These are phyloP conservation scores for Myiotriccus ornatus DNA, from an alignment of 2,797 vertebrate species.

Conservation along the genomic window DNA sequence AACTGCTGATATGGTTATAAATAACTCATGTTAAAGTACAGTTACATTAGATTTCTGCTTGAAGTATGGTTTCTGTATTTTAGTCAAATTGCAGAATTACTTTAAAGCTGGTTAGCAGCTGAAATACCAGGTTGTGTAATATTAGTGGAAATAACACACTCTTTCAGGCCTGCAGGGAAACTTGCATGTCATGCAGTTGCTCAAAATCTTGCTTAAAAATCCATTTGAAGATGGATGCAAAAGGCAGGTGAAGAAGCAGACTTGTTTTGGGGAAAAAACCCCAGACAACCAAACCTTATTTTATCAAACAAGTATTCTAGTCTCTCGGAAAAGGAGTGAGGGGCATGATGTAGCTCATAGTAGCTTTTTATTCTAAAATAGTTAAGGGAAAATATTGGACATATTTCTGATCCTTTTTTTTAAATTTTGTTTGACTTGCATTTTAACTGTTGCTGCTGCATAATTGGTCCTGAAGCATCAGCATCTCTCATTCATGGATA, in stretches of 20 bases:
- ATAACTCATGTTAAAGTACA: not conserved
- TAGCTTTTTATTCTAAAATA: not conserved
- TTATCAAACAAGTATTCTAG: not conserved
- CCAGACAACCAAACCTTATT: not conserved
- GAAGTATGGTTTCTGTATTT: not conserved
- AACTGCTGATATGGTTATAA: not conserved
- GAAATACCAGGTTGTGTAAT: not conserved
- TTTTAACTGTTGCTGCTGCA: not conserved
- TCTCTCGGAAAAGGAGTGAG: not conserved
- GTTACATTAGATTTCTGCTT: not conserved
- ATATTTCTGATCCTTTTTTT: not conserved
- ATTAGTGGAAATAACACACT: not conserved
- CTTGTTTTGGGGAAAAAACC: not conserved
- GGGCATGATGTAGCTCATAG: not conserved
- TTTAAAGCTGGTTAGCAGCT: not conserved
- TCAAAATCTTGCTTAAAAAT: not conserved
- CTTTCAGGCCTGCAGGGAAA: not conserved
- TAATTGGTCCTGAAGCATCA: constrained; percentile 8
- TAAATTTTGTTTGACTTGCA: not conserved
- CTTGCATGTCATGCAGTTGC: not conserved
- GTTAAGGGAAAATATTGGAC: not conserved
- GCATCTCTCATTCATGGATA: not conserved
- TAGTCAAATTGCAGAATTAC: not conserved
- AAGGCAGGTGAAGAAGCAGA: not conserved
- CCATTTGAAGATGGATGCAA: not conserved